Conservation (phyloP, 2,113 vertebrate genomes). For the Rhineura floridana region DNA sequence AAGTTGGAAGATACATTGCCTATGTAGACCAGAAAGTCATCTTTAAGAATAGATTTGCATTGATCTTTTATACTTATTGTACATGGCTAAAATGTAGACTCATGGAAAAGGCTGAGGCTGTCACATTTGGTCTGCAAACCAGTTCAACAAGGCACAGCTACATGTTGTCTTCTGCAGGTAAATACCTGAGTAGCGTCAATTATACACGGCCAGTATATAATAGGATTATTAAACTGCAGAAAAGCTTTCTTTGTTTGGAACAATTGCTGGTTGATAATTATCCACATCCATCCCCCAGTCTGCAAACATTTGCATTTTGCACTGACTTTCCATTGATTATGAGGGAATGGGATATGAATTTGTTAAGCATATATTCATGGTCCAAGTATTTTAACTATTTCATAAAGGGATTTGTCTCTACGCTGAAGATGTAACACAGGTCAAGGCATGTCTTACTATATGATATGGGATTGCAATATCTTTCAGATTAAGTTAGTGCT, state of each 20-base stretch:
- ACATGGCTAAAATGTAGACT: too few species aligned
- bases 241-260: constrained; percentile 47
- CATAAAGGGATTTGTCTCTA: not conserved
- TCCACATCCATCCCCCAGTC: constrained; percentile 18
- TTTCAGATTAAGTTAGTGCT: too few species aligned
- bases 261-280: not conserved
- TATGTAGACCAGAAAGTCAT: not conserved
- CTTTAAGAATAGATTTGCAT: not conserved
- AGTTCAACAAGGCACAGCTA: constrained; percentile 30
- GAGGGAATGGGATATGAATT: not conserved
- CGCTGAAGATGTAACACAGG: not conserved
- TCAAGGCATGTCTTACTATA: not conserved
- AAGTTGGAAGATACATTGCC: too few species aligned
- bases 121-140: constrained; percentile 19
- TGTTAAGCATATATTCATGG: fast-evolving
- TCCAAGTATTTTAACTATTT: not conserved
- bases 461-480: not conserved
- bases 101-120: constrained; percentile 53
- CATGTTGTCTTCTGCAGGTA: constrained; percentile 25
- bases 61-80: too few species aligned
- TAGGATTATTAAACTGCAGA: constrained; percentile 18
- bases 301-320: constrained; percentile 25
- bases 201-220: not conserved
- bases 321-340: not conserved
- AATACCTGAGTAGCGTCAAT: constrained; percentile 1